Percentiles rank a stretch among this genome's conserved stretches.
These are phyloP conservation scores for Corythucha ciliata DNA, from an alignment of 2,888 invertebrate species.

Conservation along the genomic window DNA sequence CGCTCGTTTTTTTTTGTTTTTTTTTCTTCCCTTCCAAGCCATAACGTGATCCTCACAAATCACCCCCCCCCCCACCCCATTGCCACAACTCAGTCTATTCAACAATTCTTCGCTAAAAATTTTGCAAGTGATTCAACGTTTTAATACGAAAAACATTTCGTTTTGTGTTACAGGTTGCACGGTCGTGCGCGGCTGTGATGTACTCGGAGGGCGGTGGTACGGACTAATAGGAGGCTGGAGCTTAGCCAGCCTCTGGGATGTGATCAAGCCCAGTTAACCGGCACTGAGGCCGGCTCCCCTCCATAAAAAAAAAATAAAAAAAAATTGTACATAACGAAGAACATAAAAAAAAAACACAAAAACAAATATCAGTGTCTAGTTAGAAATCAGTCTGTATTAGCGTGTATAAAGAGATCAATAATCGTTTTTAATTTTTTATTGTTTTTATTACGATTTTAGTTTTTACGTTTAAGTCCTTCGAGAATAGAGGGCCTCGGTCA, in stretches of 20 bases:
- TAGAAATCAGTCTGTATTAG: conserved; percentile 25
- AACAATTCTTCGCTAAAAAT: too few relatives aligned
- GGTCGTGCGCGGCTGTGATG: conserved; percentile 20
- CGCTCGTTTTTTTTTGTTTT: too few relatives aligned
- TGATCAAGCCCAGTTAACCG: conserved; percentile 21
- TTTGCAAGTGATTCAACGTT: too few relatives aligned
- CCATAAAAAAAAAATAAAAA: conserved; percentile 3
- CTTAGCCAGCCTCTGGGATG: conserved; percentile 26
- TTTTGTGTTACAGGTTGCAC: conserved; percentile 21
- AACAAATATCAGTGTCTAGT: conserved; percentile 21
- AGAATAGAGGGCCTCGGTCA: conserved; percentile 32
- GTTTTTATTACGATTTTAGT: conserved; percentile 24
- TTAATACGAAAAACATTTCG: background rate
- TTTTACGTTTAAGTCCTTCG: conserved; percentile 32
- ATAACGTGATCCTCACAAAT: too few relatives aligned
- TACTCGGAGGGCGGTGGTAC: conserved; percentile 23
- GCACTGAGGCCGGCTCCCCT: conserved; percentile 15
- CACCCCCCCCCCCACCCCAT: background rate
- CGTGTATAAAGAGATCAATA: conserved; percentile 21
- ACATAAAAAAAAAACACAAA: conserved; percentile 10
- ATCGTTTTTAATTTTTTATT: conserved; percentile 19
- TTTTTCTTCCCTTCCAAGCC: too few relatives aligned
- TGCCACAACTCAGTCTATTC: background rate
- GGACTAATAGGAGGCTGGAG: conserved; percentile 25
- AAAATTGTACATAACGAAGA: conserved; percentile 6